A percentile compares a stretch with the other conserved stretches of the same genome.
Evolutionary conservation across 2,113 vertebrate species (phyloP).

Genomic region (Cyanoderma ruficeps): DNA sequence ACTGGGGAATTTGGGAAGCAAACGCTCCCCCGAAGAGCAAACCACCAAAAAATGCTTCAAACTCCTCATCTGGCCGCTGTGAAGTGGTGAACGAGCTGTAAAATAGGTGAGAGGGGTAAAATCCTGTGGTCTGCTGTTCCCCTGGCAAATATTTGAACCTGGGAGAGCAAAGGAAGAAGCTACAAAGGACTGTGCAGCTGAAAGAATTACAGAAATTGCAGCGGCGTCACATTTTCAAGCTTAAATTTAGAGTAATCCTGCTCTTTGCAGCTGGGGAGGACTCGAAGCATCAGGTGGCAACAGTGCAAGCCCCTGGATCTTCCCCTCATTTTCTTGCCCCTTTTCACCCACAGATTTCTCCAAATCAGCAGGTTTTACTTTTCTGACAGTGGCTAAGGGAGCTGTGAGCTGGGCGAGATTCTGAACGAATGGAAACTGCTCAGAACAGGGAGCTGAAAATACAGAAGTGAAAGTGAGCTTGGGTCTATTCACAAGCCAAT

Average conservation of each 20-base stretch:
- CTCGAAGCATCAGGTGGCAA: neutral
- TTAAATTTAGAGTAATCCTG: neutral
- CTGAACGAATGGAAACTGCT: neutral
- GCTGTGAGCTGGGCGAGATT: neutral
- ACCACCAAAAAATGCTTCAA: accelerated
- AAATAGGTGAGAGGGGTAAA: neutral
- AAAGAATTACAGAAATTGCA: neutral
- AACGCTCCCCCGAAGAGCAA: neutral
- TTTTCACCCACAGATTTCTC: neutral
- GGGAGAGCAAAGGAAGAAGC: neutral
- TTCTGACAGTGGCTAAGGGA: neutral
- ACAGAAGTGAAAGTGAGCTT: neutral
- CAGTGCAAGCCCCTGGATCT: neutral
- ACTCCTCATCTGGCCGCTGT: accelerated
- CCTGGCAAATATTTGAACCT: neutral
- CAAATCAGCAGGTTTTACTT: neutral
- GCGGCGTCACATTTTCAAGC: accelerated
- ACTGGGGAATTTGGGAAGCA: neutral
- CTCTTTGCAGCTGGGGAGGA: neutral
- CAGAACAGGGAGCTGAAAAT: neutral
- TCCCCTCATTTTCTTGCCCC: neutral
- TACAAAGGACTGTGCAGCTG: neutral
- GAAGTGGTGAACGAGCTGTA: neutral
- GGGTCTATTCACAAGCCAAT: neutral
- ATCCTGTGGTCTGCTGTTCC: neutral